phyloP scores from a whole-genome alignment of 2,888 invertebrate genomes.

The Lasioglossum oenotherae region DNA sequence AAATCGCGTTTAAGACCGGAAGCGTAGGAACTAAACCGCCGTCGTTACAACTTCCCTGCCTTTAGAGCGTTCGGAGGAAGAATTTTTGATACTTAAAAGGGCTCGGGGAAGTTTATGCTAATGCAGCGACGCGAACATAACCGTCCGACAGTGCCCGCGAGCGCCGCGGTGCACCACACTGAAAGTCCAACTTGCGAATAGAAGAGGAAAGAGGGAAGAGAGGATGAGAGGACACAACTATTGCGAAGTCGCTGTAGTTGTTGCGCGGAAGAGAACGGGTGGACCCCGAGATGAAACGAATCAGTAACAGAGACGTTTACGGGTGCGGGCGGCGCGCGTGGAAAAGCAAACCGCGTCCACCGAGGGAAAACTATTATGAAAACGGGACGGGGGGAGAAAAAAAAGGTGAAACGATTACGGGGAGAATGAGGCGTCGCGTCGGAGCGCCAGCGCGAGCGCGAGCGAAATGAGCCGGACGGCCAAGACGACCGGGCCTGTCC shows the following conservation, averaged over 20 bases:
- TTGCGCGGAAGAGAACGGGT: background rate
- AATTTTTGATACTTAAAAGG: constrained; percentile 49
- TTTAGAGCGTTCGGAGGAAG: constrained; percentile 1
- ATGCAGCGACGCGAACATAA: constrained; percentile 41
- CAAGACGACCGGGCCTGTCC: constrained; percentile 32
- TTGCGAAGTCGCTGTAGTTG: background rate
- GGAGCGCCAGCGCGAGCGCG: constrained; percentile 3
- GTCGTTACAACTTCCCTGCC: background rate
- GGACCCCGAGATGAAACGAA: constrained; percentile 42
- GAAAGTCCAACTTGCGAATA: background rate
- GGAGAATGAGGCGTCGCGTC: constrained; percentile 44
- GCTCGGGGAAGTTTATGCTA: constrained; percentile 46
- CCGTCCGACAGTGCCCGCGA: background rate
- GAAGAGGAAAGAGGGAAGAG: too few relatives aligned
- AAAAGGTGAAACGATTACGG: constrained; percentile 48
- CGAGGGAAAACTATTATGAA: constrained; percentile 31
- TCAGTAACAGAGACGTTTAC: constrained; percentile 38
- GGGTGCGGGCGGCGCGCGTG: background rate
- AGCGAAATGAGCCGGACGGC: constrained; percentile 34
- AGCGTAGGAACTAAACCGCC: background rate
- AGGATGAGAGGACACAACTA: background rate
- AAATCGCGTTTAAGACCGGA: background rate
- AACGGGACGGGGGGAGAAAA: background rate
- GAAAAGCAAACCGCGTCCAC: constrained; percentile 35
- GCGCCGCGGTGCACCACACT: background rate